Evolutionary conservation across 2,113 vertebrate genomes (phyloP).

Genomic region (Peucedramus taeniatus): DNA sequence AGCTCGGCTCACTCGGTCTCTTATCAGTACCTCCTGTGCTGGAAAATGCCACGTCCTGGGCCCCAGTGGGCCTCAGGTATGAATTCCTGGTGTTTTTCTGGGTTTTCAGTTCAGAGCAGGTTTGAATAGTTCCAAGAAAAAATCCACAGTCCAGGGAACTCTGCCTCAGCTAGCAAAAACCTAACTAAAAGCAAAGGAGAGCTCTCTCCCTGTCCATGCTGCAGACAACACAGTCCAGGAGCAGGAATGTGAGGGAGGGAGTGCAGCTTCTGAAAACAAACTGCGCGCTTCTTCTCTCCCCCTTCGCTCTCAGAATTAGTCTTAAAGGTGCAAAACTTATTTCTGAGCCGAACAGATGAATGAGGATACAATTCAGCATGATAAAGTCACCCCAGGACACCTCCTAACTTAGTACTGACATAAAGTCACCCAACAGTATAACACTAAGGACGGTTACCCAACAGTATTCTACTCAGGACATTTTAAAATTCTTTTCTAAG

Average conservation of each 20-base stretch:
- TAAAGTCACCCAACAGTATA: neutral
- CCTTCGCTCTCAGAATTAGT: fast-evolving
- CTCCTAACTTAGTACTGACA: neutral
- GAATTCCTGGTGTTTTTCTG: neutral
- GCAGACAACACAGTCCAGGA: neutral
- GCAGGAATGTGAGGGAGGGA: neutral
- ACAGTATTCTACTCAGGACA: neutral
- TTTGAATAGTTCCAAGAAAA: neutral
- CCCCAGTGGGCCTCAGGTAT: neutral
- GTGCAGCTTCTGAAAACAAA: neutral
- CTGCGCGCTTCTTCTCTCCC: neutral
- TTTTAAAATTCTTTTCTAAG: neutral
- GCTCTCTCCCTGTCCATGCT: neutral
- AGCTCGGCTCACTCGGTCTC: neutral
- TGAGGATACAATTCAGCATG: neutral
- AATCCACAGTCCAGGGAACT: neutral
- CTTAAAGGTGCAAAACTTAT: neutral
- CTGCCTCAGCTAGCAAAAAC: neutral
- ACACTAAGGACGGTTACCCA: fast-evolving
- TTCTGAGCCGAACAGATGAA: neutral
- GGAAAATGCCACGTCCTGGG: neutral
- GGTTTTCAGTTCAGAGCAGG: neutral
- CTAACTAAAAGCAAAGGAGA: neutral
- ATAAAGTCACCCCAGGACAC: neutral
- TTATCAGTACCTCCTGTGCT: neutral